Conservation (phyloP, 2,113 vertebrate species). For the Dendropsophus ebraccatus region DNA sequence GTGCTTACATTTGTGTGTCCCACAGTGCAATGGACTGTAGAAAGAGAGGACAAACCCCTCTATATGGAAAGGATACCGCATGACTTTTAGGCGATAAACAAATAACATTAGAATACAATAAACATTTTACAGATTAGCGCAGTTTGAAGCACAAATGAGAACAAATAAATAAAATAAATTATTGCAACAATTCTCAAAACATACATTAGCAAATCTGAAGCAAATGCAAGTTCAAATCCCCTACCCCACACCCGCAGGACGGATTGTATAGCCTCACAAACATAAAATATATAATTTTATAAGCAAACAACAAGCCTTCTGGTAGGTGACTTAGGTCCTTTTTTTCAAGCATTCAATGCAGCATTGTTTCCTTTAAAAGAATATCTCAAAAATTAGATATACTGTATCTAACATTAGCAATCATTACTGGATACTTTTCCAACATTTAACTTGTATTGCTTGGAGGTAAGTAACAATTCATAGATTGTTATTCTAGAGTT, state of each 20-base stretch:
- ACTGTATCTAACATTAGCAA: constrained; percentile 60
- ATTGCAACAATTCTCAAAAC: constrained; percentile 62
- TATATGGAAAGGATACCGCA: constrained; percentile 62
- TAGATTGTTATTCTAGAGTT: background rate
- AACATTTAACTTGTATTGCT: background rate
- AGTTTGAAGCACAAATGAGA: constrained; percentile 62
- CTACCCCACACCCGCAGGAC: background rate
- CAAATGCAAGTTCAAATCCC: constrained; percentile 61
- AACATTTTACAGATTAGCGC: constrained; percentile 64
- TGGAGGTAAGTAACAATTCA: background rate
- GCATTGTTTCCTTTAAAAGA: constrained; percentile 69
- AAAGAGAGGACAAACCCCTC: background rate
- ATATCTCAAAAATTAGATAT: constrained; percentile 30
- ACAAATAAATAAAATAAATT: constrained; percentile 73
- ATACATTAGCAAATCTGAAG: constrained; percentile 66
- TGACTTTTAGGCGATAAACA: too few species aligned
- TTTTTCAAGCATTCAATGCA: constrained; percentile 66
- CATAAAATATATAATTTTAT: background rate
- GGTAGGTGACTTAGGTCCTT: constrained; percentile 62
- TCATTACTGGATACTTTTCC: constrained; percentile 41
- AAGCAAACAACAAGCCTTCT: constrained; percentile 62
- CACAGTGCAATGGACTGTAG: constrained; percentile 19
- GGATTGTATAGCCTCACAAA: constrained; percentile 10
- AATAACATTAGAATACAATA: constrained; percentile 57
- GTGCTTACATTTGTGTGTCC: constrained; percentile 17